Conservation (phyloP, 2,113 vertebrate species). For the Ahaetulla prasina region DNA sequence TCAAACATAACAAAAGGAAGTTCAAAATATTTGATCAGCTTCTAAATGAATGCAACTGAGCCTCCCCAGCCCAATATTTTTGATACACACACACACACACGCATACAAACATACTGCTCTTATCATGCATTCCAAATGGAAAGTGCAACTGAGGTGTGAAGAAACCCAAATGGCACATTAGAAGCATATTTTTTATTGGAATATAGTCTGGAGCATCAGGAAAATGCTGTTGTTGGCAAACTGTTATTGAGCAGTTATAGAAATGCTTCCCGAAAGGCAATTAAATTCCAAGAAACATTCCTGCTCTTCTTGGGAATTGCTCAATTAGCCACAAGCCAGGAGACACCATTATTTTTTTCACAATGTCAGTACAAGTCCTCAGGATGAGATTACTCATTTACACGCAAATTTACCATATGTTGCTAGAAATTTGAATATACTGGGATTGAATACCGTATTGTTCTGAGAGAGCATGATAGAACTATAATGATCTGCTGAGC, state of each 20-base stretch:
- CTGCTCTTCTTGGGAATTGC: conserved; percentile 17
- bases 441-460: background rate
- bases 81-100: background rate
- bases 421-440: conserved; percentile 18
- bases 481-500: background rate
- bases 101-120: background rate
- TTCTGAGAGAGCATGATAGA: conserved; percentile 1
- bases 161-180: conserved; percentile 12
- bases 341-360: background rate
- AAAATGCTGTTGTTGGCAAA: conserved; percentile 26
- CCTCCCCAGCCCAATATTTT: background rate
- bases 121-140: background rate
- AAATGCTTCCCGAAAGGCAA: conserved; percentile 21
- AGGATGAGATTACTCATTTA: background rate
- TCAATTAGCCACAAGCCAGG: background rate
- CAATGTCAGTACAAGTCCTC: background rate
- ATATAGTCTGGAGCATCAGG: background rate
- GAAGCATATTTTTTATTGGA: fast-evolving
- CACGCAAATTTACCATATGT: conserved; percentile 3
- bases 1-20: conserved; percentile 4
- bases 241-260: background rate
- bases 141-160: conserved; percentile 2
- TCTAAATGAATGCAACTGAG: conserved; percentile 13
- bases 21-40: background rate
- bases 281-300: conserved; percentile 7